A percentile compares a stretch with the other conserved stretches of the same genome.
Conservation (phyloP, 2,797 vertebrate genomes). For the Argyrosomus regius region DNA sequence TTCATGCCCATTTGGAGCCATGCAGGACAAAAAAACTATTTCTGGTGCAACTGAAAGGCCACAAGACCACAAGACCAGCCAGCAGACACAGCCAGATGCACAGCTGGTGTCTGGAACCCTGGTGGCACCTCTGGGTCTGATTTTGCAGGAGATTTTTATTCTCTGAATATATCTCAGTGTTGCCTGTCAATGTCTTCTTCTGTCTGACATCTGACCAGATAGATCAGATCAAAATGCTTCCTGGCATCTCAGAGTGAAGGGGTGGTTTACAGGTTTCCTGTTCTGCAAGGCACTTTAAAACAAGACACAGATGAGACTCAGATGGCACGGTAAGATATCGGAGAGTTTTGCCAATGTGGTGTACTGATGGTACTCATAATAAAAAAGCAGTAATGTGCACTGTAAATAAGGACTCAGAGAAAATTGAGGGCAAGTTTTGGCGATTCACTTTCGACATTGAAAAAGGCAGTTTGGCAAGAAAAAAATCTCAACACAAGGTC, state of each 20-base stretch:
- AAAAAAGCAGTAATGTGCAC: neutral
- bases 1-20: slow-evolving; percentile 9
- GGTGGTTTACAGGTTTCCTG: neutral
- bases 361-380: neutral
- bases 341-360: neutral
- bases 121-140: slow-evolving; percentile 49
- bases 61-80: slow-evolving; percentile 9
- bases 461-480: neutral
- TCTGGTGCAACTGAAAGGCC: slow-evolving; percentile 44
- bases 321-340: neutral
- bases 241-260: neutral
- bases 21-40: slow-evolving; percentile 25
- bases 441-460: neutral
- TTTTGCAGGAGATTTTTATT: slow-evolving; percentile 42
- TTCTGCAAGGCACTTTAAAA: neutral
- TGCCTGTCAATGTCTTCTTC: slow-evolving; percentile 11
- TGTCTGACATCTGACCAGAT: slow-evolving; percentile 33
- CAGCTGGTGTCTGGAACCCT: slow-evolving; percentile 60
- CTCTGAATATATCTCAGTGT: slow-evolving; percentile 17
- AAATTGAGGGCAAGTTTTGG: neutral
- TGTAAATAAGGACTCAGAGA: too few relatives aligned
- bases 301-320: neutral
- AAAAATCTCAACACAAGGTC: neutral
- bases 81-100: slow-evolving; percentile 48
- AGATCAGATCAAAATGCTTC: slow-evolving; percentile 25